Percentiles rank a stretch among this genome's conserved stretches.
Conservation (phyloP, 1,140 invertebrate genomes). For the Pentalonia nigronervosa region DNA sequence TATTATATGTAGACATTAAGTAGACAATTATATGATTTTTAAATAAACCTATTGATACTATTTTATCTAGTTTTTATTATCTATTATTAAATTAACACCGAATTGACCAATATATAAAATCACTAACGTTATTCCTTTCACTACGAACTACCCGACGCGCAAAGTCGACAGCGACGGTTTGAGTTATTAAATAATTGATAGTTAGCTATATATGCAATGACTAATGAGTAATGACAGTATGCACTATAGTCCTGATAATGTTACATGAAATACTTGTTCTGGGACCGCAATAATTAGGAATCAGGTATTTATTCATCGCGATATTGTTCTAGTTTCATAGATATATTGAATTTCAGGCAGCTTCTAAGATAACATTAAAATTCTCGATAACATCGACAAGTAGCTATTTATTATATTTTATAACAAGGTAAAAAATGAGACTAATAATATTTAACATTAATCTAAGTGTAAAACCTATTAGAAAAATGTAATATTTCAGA, state of each 20-base stretch:
- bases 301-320: not conserved
- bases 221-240: not conserved
- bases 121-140: not conserved
- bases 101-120: not conserved
- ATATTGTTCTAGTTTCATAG: not conserved
- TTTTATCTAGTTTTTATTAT: not conserved
- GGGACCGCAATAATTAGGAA: not conserved
- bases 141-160: no score
- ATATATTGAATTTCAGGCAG: not conserved
- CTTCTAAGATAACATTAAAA: not conserved
- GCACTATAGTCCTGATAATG: not conserved
- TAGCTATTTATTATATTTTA: not conserved
- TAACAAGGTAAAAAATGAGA: not conserved
- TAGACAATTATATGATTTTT: not conserved
- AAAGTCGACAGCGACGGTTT: not conserved
- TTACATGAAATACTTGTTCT: conserved; percentile 20
- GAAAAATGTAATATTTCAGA: not conserved
- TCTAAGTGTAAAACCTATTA: not conserved
- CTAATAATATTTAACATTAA: not conserved
- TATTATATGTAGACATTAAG: not conserved
- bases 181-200: conserved; percentile 8
- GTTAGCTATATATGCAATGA: not conserved
- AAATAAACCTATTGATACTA: not conserved
- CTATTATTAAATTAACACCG: not conserved
- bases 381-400: not conserved